Base-by-base conservation (phyloP, 1,140 invertebrate species). In the Tetramorium simillimum region DNA sequence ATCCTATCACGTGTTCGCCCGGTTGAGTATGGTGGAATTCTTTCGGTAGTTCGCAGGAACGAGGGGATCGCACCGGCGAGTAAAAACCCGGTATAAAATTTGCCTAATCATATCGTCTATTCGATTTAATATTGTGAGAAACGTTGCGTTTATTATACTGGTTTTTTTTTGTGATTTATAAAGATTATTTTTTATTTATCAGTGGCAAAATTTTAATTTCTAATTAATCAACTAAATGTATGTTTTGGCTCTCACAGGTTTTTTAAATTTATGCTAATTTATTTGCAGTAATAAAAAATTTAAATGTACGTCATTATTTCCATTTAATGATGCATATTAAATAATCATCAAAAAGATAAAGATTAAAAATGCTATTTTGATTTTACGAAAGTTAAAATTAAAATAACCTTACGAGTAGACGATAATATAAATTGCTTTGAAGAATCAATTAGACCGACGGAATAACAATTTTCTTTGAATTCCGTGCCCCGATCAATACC, bases 371-470 rank as follows among this genome's bases (percentile, higher is more conserved):
- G 18, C 21, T 16, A 77, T 21, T 62, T 76, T 37, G 37, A 43
- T 75, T 33, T 12, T 14, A 18, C 0, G 0, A 3, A 4, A 85
- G 21, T 53, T 62, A 10, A 88, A 21, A 56, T 53, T 62, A 10
- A 88, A 21, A 56, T 65, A 80, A 58, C n/a, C 14, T 46, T 6
- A 14, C 51, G 16, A 60, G 53, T 80, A 28, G 21, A 53, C 28
- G 40, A 69, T 69, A 18, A 62, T n/a, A 77, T 60, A 81, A 86
- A 51, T 69, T 18, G 9, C 40, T 88, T 80, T 28, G 58, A 86
- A 78, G 28, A 9, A 53, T 51, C 43, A 77, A n/a, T 62, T 63
- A 78, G n/a, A 63, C 7, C 10, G 28, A 53, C n/a, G 56, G 49
- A 33, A 51, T 24, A 63, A 85, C 14, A 21, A 65, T 65, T 53